phyloP scores from a whole-genome alignment of 64 coral and sea anemone genomes.

The Hydrozoanthus tunicans region DNA sequence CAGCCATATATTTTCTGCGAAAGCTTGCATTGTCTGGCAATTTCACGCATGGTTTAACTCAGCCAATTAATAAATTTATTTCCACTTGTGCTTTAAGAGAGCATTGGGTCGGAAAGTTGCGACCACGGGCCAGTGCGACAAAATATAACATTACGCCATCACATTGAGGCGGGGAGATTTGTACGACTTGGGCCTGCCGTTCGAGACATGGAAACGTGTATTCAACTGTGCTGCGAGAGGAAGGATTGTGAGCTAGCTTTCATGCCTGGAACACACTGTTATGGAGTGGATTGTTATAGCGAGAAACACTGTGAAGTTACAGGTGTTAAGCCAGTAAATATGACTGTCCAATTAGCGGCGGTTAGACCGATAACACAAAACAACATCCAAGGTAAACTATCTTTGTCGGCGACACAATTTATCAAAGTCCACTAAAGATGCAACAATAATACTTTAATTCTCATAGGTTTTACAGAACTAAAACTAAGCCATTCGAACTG shows the following conservation, averaged over 20 bases:
- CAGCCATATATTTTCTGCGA: neutral
- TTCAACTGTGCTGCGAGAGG: conserved; percentile 84
- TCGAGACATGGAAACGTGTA: conserved; percentile 80
- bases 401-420: too few relatives aligned
- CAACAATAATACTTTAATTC: too few relatives aligned
- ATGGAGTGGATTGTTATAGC: conserved; percentile 95
- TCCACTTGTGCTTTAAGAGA: conserved; percentile 48
- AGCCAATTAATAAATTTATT: conserved; percentile 9
- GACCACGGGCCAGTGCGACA: conserved; percentile 73
- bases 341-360: conserved; percentile 77
- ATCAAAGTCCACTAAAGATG: too few relatives aligned
- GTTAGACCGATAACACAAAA: conserved; percentile 82
- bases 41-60: neutral
- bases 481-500: too few relatives aligned
- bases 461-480: too few relatives aligned
- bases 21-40: neutral
- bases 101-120: conserved; percentile 67
- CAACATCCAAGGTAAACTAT: conserved; percentile 1
- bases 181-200: conserved; percentile 74
- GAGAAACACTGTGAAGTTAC: conserved; percentile 86
- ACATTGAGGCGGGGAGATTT: conserved; percentile 80
- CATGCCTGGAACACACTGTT: conserved; percentile 90
- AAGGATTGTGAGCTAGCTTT: conserved; percentile 90
- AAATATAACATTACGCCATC: conserved; percentile 78
- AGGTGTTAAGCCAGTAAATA: conserved; percentile 73